Percentiles rank a stretch among this genome's conserved stretches.
Evolutionary conservation across 2,797 vertebrate genomes (phyloP).

Genomic region (Rhodeus uyekii): DNA sequence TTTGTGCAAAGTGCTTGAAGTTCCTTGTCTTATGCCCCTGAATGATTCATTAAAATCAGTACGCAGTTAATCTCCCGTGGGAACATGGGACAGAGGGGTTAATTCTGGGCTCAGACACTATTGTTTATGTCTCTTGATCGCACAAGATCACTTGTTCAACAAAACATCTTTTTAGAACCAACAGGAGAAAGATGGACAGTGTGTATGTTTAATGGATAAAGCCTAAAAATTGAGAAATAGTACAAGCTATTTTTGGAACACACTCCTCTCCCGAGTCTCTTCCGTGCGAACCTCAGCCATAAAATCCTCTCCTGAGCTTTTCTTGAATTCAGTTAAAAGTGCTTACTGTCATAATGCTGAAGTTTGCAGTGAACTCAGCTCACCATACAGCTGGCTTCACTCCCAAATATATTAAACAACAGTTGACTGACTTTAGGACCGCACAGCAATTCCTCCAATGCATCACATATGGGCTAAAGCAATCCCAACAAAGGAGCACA

Average conservation of each 20-base stretch:
- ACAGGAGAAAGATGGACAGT: constrained; percentile 14
- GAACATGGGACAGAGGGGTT: constrained; percentile 73
- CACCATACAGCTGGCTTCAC: constrained; percentile 14
- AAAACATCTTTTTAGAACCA: constrained; percentile 58
- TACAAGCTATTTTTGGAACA: constrained; percentile 50
- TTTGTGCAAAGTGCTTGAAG: constrained; percentile 65
- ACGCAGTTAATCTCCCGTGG: constrained; percentile 74
- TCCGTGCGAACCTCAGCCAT: constrained; percentile 24
- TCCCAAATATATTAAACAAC: constrained; percentile 38
- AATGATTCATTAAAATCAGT: constrained; percentile 66
- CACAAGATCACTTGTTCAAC: constrained; percentile 64
- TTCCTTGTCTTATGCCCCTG: constrained; percentile 63
- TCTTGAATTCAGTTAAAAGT: constrained; percentile 26
- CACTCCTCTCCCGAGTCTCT: constrained; percentile 17
- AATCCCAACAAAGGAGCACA: constrained; percentile 52
- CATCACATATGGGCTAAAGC: constrained; percentile 31
- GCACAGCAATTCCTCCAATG: constrained; percentile 21
- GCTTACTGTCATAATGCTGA: constrained; percentile 29
- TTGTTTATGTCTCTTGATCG: constrained; percentile 68
- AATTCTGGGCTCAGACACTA: constrained; percentile 72
- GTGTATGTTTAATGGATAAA: constrained; percentile 42
- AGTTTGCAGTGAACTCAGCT: constrained; percentile 33
- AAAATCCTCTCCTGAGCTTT: constrained; percentile 18
- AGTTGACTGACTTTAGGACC: constrained; percentile 42
- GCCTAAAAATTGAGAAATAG: constrained; percentile 51